Conservation (phyloP, 2,888 invertebrate species). For the Spialia ferax region DNA sequence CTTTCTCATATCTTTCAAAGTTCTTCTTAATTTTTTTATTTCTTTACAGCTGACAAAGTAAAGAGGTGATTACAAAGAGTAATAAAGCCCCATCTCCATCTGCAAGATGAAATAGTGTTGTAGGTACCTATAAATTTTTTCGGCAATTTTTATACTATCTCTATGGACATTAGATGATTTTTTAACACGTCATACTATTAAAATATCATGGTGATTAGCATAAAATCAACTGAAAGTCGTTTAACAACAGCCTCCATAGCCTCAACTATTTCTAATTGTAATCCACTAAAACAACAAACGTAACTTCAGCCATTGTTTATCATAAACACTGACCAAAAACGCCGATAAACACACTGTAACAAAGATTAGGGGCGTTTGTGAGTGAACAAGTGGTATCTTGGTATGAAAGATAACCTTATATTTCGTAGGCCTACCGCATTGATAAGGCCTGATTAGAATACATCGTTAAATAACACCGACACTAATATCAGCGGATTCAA, state of each 20-base stretch:
- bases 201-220: too few species aligned
- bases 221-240: too few species aligned
- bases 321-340: slow-evolving; percentile 21
- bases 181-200: too few species aligned
- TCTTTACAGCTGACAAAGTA: too few species aligned
- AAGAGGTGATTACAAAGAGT: too few species aligned
- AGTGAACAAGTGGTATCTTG: slow-evolving; percentile 52
- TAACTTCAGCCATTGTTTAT: slow-evolving; percentile 19
- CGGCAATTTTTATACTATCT: too few species aligned
- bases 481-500: slow-evolving; percentile 1
- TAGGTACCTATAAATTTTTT: too few species aligned
- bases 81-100: too few species aligned
- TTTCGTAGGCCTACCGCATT: slow-evolving; percentile 58
- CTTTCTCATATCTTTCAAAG: too few species aligned
- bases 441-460: slow-evolving; percentile 57
- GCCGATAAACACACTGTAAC: slow-evolving; percentile 22
- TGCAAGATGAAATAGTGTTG: too few species aligned
- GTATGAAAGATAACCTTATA: slow-evolving; percentile 60
- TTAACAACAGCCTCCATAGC: neutral
- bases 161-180: too few species aligned
- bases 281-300: neutral
- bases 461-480: slow-evolving; percentile 25
- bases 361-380: slow-evolving; percentile 27
- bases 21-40: too few species aligned
- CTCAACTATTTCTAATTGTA: neutral